Evolutionary conservation across 2,888 invertebrate genomes (phyloP).

Genomic region (Dicranocentrus wangi): DNA sequence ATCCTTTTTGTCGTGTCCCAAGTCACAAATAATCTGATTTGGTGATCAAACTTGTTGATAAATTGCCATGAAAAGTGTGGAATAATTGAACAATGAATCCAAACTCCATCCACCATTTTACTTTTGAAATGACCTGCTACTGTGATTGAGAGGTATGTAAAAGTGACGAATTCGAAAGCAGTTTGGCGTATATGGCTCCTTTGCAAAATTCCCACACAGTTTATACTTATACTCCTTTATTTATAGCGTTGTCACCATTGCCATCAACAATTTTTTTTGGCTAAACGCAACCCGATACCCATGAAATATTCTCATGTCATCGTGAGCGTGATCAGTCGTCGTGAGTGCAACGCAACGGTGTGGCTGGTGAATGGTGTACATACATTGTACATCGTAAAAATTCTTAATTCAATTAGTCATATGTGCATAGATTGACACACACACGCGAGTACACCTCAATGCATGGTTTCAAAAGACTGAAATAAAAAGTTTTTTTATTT

Average conservation of each 20-base stretch:
- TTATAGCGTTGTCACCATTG: neutral
- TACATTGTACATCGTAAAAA: neutral
- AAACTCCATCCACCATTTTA: neutral
- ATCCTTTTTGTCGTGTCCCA: neutral
- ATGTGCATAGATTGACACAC: no score
- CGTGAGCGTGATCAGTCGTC: neutral
- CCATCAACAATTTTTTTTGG: neutral
- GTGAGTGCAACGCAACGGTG: neutral
- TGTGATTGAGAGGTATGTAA: neutral
- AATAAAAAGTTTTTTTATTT: neutral
- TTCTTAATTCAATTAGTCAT: conserved; percentile 9
- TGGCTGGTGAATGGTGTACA: neutral
- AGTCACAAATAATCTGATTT: neutral
- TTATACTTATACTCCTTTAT: conserved; percentile 22
- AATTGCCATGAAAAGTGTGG: neutral
- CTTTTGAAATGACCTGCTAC: conserved; percentile 10
- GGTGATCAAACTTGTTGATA: neutral
- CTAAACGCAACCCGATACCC: neutral
- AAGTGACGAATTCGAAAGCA: neutral
- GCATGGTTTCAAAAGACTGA: neutral
- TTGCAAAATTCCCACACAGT: conserved; percentile 23
- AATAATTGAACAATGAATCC: conserved; percentile 1
- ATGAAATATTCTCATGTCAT: conserved; percentile 2
- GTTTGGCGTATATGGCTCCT: neutral
- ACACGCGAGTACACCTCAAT: neutral